phyloP scores from a whole-genome alignment of 1,140 invertebrate species.

The Zaprionus capensis region DNA sequence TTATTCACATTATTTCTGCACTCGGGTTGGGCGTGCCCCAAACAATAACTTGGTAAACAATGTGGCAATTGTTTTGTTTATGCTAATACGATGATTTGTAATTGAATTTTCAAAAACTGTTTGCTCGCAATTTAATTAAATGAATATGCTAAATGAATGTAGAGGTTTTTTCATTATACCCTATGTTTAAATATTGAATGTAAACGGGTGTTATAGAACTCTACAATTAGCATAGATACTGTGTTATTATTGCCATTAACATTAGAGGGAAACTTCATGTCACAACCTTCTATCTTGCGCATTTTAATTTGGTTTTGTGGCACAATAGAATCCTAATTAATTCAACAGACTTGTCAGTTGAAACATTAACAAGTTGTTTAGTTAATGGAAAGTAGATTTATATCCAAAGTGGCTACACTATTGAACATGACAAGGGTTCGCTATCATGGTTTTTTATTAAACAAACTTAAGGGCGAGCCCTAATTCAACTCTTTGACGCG shows the following conservation, averaged over 20 bases:
- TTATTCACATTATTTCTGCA: constrained; percentile 1
- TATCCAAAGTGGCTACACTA: constrained; percentile 6
- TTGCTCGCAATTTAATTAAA: constrained; percentile 23
- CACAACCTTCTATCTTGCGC: background rate
- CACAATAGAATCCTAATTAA: constrained; percentile 30
- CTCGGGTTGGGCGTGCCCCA: background rate
- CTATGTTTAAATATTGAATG: background rate
- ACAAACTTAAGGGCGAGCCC: background rate
- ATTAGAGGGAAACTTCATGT: background rate
- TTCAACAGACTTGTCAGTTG: constrained; percentile 33
- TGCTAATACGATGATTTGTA: constrained; percentile 21
- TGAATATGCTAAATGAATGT: background rate
- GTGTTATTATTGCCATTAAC: background rate
- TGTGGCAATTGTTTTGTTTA: constrained; percentile 25
- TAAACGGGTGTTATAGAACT: background rate
- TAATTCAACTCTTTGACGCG: background rate
- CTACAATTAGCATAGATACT: too few relatives aligned
- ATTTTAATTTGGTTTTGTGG: background rate
- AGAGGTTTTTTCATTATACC: constrained; percentile 7
- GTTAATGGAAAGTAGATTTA: constrained; percentile 8
- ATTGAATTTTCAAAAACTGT: constrained; percentile 22
- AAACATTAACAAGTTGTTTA: constrained; percentile 39
- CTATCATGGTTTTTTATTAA: background rate
- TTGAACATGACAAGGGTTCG: constrained; percentile 12
- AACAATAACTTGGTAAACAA: constrained; percentile 15